Base-by-base conservation (phyloP, 2,888 invertebrate species). In the Morpho deidamia region DNA sequence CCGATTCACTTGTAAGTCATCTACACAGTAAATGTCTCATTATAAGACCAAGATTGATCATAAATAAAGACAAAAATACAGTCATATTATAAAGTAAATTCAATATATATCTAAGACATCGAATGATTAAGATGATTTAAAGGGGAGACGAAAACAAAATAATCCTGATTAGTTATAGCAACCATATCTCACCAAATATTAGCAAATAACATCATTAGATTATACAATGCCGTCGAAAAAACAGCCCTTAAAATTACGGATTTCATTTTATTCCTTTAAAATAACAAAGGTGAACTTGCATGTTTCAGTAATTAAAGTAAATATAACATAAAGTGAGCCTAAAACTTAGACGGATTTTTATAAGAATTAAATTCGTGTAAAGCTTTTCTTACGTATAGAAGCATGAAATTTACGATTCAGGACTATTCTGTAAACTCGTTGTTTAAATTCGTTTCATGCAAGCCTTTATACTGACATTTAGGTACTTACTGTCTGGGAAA, bases 381-480 rank as follows among this genome's bases (percentile, higher is more conserved):
- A 42, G 45, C 48, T 55, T 51, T 45, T 55, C 43, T 50, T 43
- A 44, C 39, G 51, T 23, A 48, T 45, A 46, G 38, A 10, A 50
- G 44, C 33, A 44, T 56, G 50, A 47, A 53, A 53, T 51, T 51
- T 53, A 51, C 42, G 44, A 45, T 48, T 54, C 55, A 45, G 45
- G 53, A 49, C 57, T 49, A 54, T 59, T 56, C 47, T 53, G 48
- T 61, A 58, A 61, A 59, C 51, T 53, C 52, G 58, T 55, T 59
- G 58, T 61, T 61, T 58, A 63, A 60, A 62, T 63, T 63, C 60
- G 51, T 63, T 61, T 58, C 58, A 60, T 61, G 61, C 55, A 62
- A 58, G 55, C 58, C 60, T 65, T 64, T 59, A 60, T 40, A 54
- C 62, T 63, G 65, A 65, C 61, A 63, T 64, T 63, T 63, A 59